Percentiles rank a stretch among this genome's conserved stretches.
Conservation (phyloP, 2,113 vertebrate genomes). For the Phycodurus eques region DNA sequence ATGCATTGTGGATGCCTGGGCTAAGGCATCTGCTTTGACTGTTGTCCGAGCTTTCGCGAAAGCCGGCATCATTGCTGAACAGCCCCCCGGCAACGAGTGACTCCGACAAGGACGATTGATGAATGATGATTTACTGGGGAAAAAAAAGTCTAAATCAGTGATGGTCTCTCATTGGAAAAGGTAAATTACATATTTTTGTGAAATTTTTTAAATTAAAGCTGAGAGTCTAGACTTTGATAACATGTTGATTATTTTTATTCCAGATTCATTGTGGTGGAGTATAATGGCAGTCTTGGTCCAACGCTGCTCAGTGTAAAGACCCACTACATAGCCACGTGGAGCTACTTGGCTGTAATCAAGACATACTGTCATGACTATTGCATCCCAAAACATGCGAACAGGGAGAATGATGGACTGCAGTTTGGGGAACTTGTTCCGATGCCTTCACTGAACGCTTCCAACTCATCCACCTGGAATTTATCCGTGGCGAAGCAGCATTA, state of each 20-base stretch:
- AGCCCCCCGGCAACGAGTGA: too few relatives aligned
- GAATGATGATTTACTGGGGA: too few relatives aligned
- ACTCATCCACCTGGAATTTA: constrained; percentile 68
- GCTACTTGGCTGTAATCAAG: constrained; percentile 34
- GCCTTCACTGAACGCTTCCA: constrained; percentile 38
- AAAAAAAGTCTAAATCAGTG: background rate
- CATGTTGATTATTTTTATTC: background rate
- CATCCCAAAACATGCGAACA: constrained; percentile 46
- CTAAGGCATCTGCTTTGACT: too few relatives aligned
- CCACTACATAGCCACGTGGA: constrained; percentile 6
- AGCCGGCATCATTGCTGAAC: too few relatives aligned
- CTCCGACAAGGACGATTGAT: too few relatives aligned
- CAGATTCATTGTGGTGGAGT: background rate
- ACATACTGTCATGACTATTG: constrained; percentile 27
- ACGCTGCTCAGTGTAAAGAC: background rate
- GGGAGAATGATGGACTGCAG: constrained; percentile 45
- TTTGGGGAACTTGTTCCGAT: constrained; percentile 35
- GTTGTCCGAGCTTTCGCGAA: too few relatives aligned
- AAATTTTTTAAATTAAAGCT: background rate
- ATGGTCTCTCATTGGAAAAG: background rate
- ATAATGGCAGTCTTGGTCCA: background rate
- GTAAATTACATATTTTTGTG: too few relatives aligned
- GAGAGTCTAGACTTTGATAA: background rate
- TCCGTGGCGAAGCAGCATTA: constrained; percentile 55
- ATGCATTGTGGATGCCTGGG: too few relatives aligned